A percentile compares a stretch with the other conserved stretches of the same genome.
Evolutionary conservation across 2,797 vertebrate species (phyloP).

Genomic region (Chiloscyllium punctatum): DNA sequence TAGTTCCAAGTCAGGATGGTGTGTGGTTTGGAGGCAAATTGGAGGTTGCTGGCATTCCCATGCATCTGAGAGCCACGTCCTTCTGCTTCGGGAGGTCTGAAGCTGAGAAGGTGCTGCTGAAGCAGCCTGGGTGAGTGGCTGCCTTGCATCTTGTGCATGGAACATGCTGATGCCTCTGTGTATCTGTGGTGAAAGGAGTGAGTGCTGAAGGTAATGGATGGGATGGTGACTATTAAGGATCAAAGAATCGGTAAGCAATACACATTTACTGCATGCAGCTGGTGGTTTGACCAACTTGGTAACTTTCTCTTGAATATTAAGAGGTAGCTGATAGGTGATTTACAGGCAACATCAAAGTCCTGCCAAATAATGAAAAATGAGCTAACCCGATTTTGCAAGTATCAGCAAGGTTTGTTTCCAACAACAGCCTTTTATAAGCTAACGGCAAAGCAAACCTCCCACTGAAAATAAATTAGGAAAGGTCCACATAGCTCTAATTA

Average conservation of each 20-base stretch:
- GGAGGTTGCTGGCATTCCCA: too few species aligned
- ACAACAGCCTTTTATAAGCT: background rate
- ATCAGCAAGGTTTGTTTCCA: background rate
- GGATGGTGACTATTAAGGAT: background rate
- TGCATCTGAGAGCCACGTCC: too few species aligned
- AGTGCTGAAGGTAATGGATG: too few species aligned
- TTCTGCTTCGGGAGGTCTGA: too few species aligned
- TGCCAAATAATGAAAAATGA: constrained; percentile 24
- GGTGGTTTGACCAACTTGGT: background rate
- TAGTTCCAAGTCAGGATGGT: too few species aligned
- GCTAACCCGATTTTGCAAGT: background rate
- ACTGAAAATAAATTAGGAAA: background rate
- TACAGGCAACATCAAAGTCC: background rate
- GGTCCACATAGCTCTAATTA: background rate
- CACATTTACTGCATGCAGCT: background rate
- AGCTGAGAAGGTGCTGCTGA: too few species aligned
- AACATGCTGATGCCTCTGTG: too few species aligned
- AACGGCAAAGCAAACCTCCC: background rate
- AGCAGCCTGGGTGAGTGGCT: too few species aligned
- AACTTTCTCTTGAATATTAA: background rate
- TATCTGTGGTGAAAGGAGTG: too few species aligned
- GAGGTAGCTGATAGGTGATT: background rate
- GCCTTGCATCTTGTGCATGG: too few species aligned
- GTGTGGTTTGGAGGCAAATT: too few species aligned
- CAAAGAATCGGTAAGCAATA: background rate